These are phyloP conservation scores for Drosophila paranaensis DNA, from an alignment of 2,888 invertebrate genomes.

Conservation along the genomic window DNA sequence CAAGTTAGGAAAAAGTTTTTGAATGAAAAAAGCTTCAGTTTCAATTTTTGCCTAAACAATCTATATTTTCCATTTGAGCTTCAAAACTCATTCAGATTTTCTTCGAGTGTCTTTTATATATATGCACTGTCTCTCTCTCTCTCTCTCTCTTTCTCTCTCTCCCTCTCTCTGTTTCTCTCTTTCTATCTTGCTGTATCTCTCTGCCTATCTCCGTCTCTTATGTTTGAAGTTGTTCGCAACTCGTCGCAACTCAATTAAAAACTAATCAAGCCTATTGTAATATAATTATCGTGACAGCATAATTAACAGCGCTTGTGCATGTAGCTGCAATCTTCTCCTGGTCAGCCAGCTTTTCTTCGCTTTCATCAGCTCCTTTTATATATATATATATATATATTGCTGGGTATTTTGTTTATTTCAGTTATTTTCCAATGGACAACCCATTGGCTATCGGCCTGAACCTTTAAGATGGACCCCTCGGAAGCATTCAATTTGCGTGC, in stretches of 20 bases:
- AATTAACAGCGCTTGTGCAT: slow-evolving; percentile 68
- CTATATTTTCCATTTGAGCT: slow-evolving; percentile 4
- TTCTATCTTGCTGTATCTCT: background rate
- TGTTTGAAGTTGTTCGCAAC: slow-evolving; percentile 36
- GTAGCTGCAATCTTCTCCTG: slow-evolving; percentile 15
- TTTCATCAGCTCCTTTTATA: slow-evolving; percentile 32
- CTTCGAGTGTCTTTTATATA: slow-evolving; percentile 4
- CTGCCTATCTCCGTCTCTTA: background rate
- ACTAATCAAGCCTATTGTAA: slow-evolving; percentile 82
- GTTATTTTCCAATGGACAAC: slow-evolving; percentile 71
- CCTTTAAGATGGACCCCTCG: slow-evolving; percentile 56
- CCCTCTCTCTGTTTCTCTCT: background rate
- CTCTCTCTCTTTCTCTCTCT: background rate
- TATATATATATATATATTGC: slow-evolving; percentile 26
- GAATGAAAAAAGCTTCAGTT: background rate
- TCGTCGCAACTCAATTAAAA: slow-evolving; percentile 78
- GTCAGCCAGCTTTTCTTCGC: slow-evolving; percentile 20
- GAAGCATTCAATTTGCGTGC: slow-evolving; percentile 68
- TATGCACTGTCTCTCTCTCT: background rate
- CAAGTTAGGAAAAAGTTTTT: background rate
- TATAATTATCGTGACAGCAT: slow-evolving; percentile 79
- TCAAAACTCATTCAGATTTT: slow-evolving; percentile 1
- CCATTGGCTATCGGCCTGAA: slow-evolving; percentile 62
- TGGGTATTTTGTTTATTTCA: slow-evolving; percentile 58
- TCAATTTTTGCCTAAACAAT: background rate